phyloP scores from a whole-genome alignment of 2,888 invertebrate genomes.

The Ashinkailepas kermadecensis region DNA sequence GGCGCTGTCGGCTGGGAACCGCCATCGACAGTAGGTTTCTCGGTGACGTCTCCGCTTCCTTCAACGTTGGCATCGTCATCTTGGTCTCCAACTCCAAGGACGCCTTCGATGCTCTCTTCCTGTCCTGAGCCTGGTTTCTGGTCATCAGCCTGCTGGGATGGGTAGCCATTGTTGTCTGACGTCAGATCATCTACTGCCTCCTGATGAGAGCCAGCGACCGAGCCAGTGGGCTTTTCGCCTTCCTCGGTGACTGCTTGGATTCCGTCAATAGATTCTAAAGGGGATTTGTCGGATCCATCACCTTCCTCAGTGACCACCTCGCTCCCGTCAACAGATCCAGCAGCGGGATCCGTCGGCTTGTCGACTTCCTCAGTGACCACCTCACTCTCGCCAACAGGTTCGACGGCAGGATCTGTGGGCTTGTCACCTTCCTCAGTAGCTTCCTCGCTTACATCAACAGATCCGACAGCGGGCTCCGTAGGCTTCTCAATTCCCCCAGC shows the following conservation, averaged over 20 bases:
- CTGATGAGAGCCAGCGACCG: background rate
- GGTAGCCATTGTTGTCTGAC: background rate
- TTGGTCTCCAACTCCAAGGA: background rate
- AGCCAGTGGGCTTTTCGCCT: background rate
- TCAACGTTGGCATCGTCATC: background rate
- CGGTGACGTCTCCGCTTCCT: background rate
- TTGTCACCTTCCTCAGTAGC: background rate
- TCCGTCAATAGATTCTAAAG: background rate
- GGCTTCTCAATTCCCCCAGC: background rate
- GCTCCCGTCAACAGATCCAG: background rate
- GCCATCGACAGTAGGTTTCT: background rate
- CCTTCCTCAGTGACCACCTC: background rate
- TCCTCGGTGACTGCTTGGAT: background rate
- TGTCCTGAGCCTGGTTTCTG: background rate
- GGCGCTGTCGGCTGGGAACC: background rate
- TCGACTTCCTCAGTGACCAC: background rate
- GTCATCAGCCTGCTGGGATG: background rate
- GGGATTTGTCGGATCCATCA: background rate
- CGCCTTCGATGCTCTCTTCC: background rate
- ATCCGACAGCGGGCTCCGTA: too few species aligned
- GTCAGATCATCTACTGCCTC: background rate
- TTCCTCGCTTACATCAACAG: background rate
- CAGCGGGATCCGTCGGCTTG: conserved; percentile 1
- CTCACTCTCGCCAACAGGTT: background rate
- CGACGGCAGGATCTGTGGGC: background rate